These are phyloP conservation scores for Sinocyclocheilus maitianheensis DNA, from an alignment of 2,113 vertebrate species.

Conservation along the genomic window DNA sequence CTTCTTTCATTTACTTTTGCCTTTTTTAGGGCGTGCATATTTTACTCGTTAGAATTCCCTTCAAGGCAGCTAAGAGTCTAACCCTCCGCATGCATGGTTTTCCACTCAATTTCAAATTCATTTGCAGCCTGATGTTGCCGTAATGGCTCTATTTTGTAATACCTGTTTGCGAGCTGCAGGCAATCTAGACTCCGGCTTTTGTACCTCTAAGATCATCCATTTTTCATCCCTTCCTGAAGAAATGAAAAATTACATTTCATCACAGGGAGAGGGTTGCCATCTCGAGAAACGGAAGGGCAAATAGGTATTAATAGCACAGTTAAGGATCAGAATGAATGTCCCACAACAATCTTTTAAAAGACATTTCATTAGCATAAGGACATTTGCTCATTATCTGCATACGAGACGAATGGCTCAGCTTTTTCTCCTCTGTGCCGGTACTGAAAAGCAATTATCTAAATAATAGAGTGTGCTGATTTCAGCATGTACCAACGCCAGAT, in stretches of 20 bases:
- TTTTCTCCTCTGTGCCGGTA: slow-evolving; percentile 29
- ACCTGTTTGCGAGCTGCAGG: slow-evolving; percentile 73
- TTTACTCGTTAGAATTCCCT: slow-evolving; percentile 35
- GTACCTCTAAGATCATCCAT: slow-evolving; percentile 35
- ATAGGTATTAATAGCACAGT: slow-evolving; percentile 42
- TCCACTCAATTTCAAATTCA: slow-evolving; percentile 53
- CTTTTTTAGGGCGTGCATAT: slow-evolving; percentile 28
- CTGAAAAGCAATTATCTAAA: slow-evolving; percentile 49
- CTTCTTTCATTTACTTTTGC: slow-evolving; percentile 3
- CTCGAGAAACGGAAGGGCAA: slow-evolving; percentile 78
- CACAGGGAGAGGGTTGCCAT: slow-evolving; percentile 63
- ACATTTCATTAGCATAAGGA: slow-evolving; percentile 49
- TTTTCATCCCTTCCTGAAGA: slow-evolving; percentile 42
- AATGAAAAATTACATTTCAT: slow-evolving; percentile 44
- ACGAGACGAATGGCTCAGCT: background rate
- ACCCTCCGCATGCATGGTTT: slow-evolving; percentile 30
- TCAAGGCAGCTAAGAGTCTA: slow-evolving; percentile 12
- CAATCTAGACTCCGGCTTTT: slow-evolving; percentile 43
- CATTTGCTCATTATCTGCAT: slow-evolving; percentile 49
- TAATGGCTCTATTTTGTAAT: slow-evolving; percentile 52
- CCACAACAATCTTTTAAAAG: slow-evolving; percentile 36
- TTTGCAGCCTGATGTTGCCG: slow-evolving; percentile 47
- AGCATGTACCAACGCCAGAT: background rate
- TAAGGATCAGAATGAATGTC: slow-evolving; percentile 43
- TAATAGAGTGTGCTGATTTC: slow-evolving; percentile 11